These are phyloP conservation scores for Potamarius usumacintae DNA, from an alignment of 2,113 vertebrate genomes.

Conservation along the genomic window DNA sequence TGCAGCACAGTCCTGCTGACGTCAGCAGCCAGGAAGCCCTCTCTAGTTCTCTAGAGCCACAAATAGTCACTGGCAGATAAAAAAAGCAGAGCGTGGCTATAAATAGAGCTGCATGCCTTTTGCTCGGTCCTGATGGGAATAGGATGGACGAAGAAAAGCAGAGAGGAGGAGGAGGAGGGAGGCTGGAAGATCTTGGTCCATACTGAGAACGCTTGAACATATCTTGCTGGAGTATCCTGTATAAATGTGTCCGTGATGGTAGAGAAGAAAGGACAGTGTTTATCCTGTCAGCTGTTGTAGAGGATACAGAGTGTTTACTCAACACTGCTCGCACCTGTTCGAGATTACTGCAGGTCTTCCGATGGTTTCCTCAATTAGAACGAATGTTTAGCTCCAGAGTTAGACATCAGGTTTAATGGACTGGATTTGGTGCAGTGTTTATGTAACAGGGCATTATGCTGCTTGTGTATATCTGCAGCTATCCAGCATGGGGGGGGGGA, in stretches of 20 bases:
- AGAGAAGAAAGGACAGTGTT: not conserved
- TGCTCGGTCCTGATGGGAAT: constrained; percentile 66
- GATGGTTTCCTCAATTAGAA: too few relatives aligned
- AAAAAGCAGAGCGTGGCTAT: constrained; percentile 74
- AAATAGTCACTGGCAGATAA: constrained; percentile 75
- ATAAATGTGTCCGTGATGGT: not conserved
- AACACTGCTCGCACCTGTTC: constrained; percentile 9
- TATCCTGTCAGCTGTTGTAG: too few relatives aligned
- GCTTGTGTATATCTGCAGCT: not conserved
- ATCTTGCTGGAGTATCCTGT: constrained; percentile 39
- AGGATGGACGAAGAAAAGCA: constrained; percentile 30
- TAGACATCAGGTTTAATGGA: not conserved
- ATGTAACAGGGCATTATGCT: constrained; percentile 1
- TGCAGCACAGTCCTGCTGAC: constrained; percentile 72
- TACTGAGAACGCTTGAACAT: constrained; percentile 63
- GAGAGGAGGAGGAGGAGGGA: constrained; percentile 47
- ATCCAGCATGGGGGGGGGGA: not conserved
- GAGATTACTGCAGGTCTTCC: not conserved
- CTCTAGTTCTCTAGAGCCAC: constrained; percentile 71
- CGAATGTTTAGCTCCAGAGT: not conserved
- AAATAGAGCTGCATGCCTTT: constrained; percentile 72
- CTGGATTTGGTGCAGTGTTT: constrained; percentile 22
- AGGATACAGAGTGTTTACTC: not conserved
- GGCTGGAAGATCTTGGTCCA: constrained; percentile 58
- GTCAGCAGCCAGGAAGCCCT: constrained; percentile 78